Base-by-base conservation (phyloP, 1,140 invertebrate species). In the Doryteuthis pealeii region DNA sequence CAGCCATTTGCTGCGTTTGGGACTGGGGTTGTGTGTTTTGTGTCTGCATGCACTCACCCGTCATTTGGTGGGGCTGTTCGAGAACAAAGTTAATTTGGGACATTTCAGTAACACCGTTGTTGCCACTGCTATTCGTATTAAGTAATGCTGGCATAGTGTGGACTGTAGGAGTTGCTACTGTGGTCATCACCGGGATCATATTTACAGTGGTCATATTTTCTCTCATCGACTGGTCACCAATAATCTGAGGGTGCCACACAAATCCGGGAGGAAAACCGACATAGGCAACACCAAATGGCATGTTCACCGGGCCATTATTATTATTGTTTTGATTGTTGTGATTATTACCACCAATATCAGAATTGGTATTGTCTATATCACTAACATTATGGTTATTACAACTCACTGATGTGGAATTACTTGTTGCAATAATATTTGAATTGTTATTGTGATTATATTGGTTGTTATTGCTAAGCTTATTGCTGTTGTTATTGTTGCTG, bases 241-340 rank as follows among this genome's bases (percentile, higher is more conserved):
- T 33, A 12, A 68, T 68, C 30, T 31, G 66, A 6, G n/a, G 66
- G 8, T 68, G 66, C n/a, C n/a, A 68, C 6, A 65, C 58, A n/a
- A 75, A 32, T 8, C 49, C 62, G 6, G 74, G 58, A 6, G 74
- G 74, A 22, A 75, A 71, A 67, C 74, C 74, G 40, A 75, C 49
- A 30, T 71, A 75, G 18, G 70, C 62, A 18, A 75, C 40, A 22
- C 68, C 74, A 32, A 69, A 18, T 30, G 76, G 66, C 26, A 66
- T 33, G 30, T 68, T 68, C 66, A 68, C 32, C 66, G 28, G 66
- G 28, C 66, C 28, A 33, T 31, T 68, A 28, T 22, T 62, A 22
- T 62, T 62, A 22, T 62, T 62, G 54, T 22, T 62, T 14, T 18
- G 5, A 62, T 6, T 62, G 18, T 62, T 22, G 0, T 6, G 5